These are phyloP conservation scores for Todiramphus saurophagus DNA, from an alignment of 2,113 vertebrate species.

Conservation along the genomic window DNA sequence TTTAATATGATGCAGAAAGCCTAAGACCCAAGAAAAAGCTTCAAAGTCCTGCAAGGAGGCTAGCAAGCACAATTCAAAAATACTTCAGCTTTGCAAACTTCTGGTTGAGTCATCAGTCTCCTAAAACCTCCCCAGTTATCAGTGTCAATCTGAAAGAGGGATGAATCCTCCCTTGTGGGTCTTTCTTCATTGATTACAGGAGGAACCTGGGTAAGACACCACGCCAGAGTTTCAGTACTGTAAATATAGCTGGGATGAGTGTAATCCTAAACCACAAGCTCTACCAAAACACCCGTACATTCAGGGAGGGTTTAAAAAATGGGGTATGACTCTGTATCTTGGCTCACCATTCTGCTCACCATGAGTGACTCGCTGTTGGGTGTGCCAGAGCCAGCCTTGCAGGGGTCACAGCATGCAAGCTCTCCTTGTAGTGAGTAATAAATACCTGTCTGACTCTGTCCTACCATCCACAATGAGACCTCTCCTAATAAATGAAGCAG, in stretches of 20 bases:
- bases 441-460: background rate
- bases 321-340: background rate
- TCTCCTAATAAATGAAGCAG: background rate
- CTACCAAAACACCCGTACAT: background rate
- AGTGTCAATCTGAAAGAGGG: background rate
- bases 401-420: fast-evolving
- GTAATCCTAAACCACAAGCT: background rate
- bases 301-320: background rate
- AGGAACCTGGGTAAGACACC: background rate
- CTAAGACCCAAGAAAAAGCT: background rate
- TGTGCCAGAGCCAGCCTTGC: background rate
- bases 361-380: background rate
- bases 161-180: background rate
- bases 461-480: background rate
- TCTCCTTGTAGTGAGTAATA: background rate
- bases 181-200: background rate
- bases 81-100: background rate
- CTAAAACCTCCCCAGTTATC: background rate
- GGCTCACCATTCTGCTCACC: background rate
- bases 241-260: background rate
- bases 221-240: background rate
- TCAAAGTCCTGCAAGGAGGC: background rate
- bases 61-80: background rate
- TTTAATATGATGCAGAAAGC: background rate
- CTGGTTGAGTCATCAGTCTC: background rate